Conservation (phyloP, 1,140 invertebrate genomes). For the Drosophila sulfurigaster region DNA sequence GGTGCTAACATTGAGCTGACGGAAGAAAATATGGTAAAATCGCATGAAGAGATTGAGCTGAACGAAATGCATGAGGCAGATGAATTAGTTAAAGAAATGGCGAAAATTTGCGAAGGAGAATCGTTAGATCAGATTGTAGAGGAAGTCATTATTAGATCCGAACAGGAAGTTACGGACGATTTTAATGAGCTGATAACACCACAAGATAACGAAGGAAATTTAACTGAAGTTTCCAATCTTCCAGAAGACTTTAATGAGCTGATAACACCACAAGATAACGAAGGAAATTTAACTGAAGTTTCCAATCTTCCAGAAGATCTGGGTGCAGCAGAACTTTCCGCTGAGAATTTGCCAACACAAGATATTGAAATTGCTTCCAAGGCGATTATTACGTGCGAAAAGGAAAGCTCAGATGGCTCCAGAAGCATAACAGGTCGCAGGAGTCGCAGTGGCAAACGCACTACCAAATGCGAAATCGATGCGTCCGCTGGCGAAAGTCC, state of each 20-base stretch:
- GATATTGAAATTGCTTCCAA: neutral
- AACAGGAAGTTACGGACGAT: neutral
- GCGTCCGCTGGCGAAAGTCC: neutral
- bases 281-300: no score
- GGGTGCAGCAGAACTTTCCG: neutral
- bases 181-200: neutral
- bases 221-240: no score
- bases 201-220: no score
- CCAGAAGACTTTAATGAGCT: no score
- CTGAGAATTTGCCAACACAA: neutral
- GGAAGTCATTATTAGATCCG: no score
- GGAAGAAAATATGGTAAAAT: neutral
- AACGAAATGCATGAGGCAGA: neutral
- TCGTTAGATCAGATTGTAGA: neutral
- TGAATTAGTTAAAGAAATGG: neutral
- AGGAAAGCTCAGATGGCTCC: neutral
- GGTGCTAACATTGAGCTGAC: neutral
- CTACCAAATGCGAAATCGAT: neutral
- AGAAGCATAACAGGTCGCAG: neutral
- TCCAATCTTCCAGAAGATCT: no score
- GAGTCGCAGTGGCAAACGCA: neutral
- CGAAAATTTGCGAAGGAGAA: neutral
- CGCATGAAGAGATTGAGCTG: neutral
- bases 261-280: no score
- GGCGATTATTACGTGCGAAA: neutral